phyloP scores from a whole-genome alignment of 2,797 vertebrate genomes.

The Pseudopleuronectes americanus region DNA sequence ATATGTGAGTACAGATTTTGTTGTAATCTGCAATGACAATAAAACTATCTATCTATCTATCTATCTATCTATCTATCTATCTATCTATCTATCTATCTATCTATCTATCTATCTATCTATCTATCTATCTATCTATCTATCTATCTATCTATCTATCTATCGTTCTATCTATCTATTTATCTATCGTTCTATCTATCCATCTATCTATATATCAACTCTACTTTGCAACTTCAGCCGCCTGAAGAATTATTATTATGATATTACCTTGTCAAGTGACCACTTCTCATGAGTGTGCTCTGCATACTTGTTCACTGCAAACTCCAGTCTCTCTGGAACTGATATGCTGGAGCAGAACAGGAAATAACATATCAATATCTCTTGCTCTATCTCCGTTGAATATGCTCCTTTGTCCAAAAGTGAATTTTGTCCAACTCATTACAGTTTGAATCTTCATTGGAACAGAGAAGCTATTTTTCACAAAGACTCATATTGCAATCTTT shows the following conservation, averaged over 20 bases:
- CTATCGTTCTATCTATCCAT: too few relatives aligned
- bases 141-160: too few relatives aligned
- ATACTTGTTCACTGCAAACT: slow-evolving; percentile 95
- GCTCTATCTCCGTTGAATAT: background rate
- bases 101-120: too few relatives aligned
- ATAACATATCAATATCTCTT: slow-evolving; percentile 3
- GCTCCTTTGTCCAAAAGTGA: too few relatives aligned
- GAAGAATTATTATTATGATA: slow-evolving; percentile 15
- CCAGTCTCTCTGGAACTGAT: slow-evolving; percentile 90
- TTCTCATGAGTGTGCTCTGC: slow-evolving; percentile 96
- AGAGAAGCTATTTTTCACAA: background rate
- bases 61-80: too few relatives aligned
- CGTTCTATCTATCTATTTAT: too few relatives aligned
- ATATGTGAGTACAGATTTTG: too few relatives aligned
- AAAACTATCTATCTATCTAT: too few relatives aligned
- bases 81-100: too few relatives aligned
- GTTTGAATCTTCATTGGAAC: background rate
- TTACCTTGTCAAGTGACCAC: slow-evolving; percentile 98
- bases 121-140: too few relatives aligned
- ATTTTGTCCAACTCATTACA: background rate
- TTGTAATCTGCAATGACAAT: too few relatives aligned
- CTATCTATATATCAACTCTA: slow-evolving; percentile 5
- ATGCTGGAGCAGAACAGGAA: slow-evolving; percentile 78
- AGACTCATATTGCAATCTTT: background rate
- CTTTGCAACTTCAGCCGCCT: slow-evolving; percentile 1